These are phyloP conservation scores for Thalassarche chlororhynchos DNA, from an alignment of 2,113 vertebrate species.

Conservation along the genomic window DNA sequence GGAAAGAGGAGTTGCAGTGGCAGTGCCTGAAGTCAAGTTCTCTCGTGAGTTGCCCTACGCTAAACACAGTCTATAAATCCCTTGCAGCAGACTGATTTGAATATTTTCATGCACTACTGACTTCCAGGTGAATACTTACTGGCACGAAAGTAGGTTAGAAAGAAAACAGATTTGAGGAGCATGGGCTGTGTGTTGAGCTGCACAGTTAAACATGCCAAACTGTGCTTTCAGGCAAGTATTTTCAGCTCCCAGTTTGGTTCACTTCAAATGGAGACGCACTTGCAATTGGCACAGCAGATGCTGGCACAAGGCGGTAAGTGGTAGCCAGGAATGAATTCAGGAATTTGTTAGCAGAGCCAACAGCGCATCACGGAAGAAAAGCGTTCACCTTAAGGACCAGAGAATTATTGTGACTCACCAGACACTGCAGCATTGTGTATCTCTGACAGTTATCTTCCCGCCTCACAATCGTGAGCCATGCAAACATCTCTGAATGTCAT, in stretches of 20 bases:
- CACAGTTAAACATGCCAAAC: not conserved
- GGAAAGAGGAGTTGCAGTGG: not conserved
- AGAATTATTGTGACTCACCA: not conserved
- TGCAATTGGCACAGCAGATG: not conserved
- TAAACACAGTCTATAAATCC: not conserved
- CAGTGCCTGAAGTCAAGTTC: not conserved
- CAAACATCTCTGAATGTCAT: not conserved
- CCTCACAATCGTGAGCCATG: not conserved
- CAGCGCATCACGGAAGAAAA: not conserved
- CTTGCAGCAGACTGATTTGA: not conserved
- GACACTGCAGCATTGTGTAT: not conserved
- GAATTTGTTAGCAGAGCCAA: not conserved
- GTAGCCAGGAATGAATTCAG: not conserved
- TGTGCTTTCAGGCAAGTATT: not conserved
- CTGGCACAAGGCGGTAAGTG: not conserved
- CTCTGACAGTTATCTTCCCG: not conserved
- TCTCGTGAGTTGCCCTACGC: not conserved
- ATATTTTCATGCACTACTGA: not conserved
- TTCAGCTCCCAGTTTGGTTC: not conserved
- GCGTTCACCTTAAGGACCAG: not conserved
- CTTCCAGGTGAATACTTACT: not conserved
- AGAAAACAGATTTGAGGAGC: not conserved
- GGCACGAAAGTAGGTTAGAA: not conserved
- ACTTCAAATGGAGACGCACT: not conserved
- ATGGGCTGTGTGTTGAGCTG: not conserved